Evolutionary conservation across 1,140 invertebrate species (phyloP).

Genomic region (Heliothis virescens): DNA sequence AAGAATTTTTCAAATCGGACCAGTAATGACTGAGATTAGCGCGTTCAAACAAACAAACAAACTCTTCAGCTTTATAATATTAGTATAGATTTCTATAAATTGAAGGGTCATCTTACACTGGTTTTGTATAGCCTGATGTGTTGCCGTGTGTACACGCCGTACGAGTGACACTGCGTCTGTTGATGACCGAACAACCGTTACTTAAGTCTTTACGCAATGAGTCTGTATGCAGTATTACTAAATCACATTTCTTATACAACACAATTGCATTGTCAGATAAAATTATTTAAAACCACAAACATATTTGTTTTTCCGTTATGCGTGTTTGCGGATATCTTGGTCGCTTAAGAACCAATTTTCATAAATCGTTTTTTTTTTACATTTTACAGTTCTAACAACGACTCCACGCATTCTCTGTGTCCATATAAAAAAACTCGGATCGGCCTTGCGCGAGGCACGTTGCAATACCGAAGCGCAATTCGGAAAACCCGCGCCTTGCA

Average conservation of each 20-base stretch:
- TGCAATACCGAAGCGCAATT: constrained; percentile 71
- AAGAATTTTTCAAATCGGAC: too few species aligned
- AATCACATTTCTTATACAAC: background rate
- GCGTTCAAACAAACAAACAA: too few species aligned
- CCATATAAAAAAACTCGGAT: constrained; percentile 2
- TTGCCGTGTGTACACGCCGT: too few species aligned
- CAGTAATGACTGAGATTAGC: too few species aligned
- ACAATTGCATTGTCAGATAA: background rate
- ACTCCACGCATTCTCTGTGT: constrained; percentile 26
- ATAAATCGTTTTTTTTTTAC: too few species aligned
- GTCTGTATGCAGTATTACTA: constrained; percentile 7
- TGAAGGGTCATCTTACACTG: too few species aligned
- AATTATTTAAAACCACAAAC: background rate
- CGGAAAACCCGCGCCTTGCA: constrained; percentile 80
- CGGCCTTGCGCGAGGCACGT: constrained; percentile 59
- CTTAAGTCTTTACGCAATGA: constrained; percentile 12
- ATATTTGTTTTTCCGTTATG: too few species aligned
- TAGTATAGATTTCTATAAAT: too few species aligned
- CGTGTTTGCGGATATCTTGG: too few species aligned
- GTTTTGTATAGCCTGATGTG: too few species aligned
- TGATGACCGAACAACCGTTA: constrained; percentile 9
- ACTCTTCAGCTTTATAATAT: too few species aligned
- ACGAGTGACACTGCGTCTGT: background rate
- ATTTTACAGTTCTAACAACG: background rate
- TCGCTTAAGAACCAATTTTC: too few species aligned